Conservation (phyloP, 2,888 invertebrate species). For the Ophion ventricosus region DNA sequence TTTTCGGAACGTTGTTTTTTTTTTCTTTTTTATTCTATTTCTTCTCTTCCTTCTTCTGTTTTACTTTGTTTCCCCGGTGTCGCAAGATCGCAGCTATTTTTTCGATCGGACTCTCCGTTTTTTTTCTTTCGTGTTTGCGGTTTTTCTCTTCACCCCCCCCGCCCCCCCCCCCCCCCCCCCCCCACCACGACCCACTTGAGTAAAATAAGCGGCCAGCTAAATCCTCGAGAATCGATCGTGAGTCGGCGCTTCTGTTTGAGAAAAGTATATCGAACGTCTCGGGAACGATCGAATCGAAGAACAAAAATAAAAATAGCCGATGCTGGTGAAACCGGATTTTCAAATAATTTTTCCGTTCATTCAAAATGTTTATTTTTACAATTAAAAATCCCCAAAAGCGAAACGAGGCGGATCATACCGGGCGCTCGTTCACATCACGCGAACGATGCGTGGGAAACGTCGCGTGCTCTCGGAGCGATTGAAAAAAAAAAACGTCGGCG, state of each 20-base stretch:
- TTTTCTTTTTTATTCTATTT: conserved; percentile 16
- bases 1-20: conserved; percentile 61
- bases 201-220: neutral
- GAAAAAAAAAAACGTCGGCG: neutral
- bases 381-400: conserved; percentile 58
- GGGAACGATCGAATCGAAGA: neutral
- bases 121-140: neutral
- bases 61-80: conserved; percentile 8
- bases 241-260: neutral
- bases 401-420: conserved; percentile 67
- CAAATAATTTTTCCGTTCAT: neutral
- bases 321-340: neutral
- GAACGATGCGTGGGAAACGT: conserved; percentile 39
- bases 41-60: neutral
- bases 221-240: neutral
- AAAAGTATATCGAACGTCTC: neutral
- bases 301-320: neutral
- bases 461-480: neutral
- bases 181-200: neutral
- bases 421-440: too few species aligned
- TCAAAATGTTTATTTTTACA: neutral
- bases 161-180: too few species aligned
- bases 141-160: neutral
- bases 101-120: neutral
- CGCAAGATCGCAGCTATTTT: neutral